phyloP scores from a whole-genome alignment of 2,113 vertebrate genomes.

The Lampris incognitus region DNA sequence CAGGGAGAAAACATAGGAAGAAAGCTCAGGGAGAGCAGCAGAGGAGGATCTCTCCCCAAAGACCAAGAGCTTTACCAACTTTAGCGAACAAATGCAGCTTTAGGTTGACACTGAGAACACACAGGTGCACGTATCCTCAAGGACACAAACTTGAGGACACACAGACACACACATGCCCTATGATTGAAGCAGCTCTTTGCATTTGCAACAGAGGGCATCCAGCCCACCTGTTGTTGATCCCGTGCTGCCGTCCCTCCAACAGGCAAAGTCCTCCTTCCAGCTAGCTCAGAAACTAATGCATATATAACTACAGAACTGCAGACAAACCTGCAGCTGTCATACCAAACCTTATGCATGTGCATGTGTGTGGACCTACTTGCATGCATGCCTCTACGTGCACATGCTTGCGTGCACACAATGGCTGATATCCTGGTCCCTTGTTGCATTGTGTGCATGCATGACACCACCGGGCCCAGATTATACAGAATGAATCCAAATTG shows the following conservation, averaged over 20 bases:
- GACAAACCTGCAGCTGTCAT: conserved; percentile 63
- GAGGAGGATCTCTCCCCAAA: neutral
- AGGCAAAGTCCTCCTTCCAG: conserved; percentile 83
- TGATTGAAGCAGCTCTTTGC: conserved; percentile 62
- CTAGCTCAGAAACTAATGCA: conserved; percentile 74
- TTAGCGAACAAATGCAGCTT: conserved; percentile 58
- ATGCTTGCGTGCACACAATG: neutral
- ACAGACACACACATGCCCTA: conserved; percentile 15
- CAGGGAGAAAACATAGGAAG: neutral
- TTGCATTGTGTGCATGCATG: conserved; percentile 44
- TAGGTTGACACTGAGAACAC: conserved; percentile 61
- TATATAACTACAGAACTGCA: conserved; percentile 68
- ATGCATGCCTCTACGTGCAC: neutral
- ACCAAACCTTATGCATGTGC: conserved; percentile 32
- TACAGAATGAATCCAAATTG: conserved; percentile 37
- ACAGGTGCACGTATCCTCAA: conserved; percentile 36
- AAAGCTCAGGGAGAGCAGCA: conserved; percentile 14
- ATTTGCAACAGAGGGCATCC: conserved; percentile 53
- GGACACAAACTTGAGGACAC: conserved; percentile 39
- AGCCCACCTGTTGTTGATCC: conserved; percentile 76
- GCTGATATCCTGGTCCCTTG: conserved; percentile 22
- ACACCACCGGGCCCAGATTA: conserved; percentile 32
- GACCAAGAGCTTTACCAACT: conserved; percentile 44
- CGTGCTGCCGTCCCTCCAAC: conserved; percentile 75
- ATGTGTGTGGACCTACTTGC: conserved; percentile 23